phyloP scores from a whole-genome alignment of 2,113 vertebrate genomes.

The Cynocephalus volans region DNA sequence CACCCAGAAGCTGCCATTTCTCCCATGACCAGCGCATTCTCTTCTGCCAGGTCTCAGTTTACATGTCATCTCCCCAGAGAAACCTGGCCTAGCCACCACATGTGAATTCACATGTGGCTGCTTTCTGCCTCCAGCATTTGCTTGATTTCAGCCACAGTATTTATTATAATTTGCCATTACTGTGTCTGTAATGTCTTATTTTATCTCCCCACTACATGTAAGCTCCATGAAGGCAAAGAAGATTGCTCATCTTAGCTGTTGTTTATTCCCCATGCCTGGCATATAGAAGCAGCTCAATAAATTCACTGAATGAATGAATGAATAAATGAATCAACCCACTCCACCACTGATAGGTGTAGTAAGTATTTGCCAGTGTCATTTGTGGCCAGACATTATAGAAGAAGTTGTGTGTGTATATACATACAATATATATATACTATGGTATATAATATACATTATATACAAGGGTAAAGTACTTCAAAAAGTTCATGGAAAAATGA shows the following conservation, averaged over 20 bases:
- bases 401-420: neutral
- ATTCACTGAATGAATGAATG: neutral
- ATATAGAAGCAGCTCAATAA: neutral
- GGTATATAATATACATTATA: neutral
- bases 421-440: neutral
- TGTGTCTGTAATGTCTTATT: neutral
- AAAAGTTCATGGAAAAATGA: too few species aligned
- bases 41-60: neutral
- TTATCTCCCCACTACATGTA: neutral
- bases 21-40: neutral
- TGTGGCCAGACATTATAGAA: neutral
- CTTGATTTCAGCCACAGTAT: neutral
- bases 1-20: neutral
- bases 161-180: neutral
- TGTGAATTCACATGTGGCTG: neutral
- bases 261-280: neutral
- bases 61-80: neutral
- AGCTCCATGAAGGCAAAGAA: neutral
- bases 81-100: neutral
- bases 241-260: neutral
- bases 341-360: neutral
- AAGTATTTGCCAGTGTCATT: neutral
- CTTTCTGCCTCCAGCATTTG: neutral
- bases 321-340: neutral
- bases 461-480: too few species aligned